Conservation (phyloP, 2,797 vertebrate genomes). For the Phataginus tricuspis region DNA sequence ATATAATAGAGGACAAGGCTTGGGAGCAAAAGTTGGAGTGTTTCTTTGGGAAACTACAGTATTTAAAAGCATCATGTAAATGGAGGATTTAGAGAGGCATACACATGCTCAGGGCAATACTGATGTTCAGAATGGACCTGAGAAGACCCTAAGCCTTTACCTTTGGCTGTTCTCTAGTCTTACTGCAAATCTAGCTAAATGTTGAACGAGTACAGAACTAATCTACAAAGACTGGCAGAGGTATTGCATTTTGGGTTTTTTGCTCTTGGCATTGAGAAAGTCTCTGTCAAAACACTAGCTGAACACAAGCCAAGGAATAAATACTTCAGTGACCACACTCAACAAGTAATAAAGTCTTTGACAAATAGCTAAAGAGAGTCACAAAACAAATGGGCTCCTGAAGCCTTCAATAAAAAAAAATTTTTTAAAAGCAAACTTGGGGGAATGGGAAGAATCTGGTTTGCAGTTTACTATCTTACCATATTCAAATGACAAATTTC, state of each 20-base stretch:
- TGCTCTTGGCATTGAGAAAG: background rate
- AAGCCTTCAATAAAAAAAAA: background rate
- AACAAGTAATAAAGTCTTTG: background rate
- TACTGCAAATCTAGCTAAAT: background rate
- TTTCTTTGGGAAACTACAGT: background rate
- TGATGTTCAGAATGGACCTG: background rate
- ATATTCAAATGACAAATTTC: background rate
- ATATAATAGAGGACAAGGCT: background rate
- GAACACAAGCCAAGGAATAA: background rate
- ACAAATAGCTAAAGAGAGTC: background rate
- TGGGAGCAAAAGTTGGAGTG: background rate
- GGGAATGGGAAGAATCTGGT: background rate
- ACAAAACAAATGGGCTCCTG: background rate
- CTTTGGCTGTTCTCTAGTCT: background rate
- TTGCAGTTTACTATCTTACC: background rate
- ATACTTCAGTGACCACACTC: background rate
- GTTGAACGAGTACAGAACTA: background rate
- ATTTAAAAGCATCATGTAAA: background rate
- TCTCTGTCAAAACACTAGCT: background rate
- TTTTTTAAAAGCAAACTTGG: background rate
- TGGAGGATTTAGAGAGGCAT: background rate
- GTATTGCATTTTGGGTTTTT: background rate
- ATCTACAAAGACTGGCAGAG: background rate
- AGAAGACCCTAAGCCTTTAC: background rate
- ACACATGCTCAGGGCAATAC: background rate